Conservation (phyloP, 1,140 invertebrate species). For the Drosophila nebulosa region DNA sequence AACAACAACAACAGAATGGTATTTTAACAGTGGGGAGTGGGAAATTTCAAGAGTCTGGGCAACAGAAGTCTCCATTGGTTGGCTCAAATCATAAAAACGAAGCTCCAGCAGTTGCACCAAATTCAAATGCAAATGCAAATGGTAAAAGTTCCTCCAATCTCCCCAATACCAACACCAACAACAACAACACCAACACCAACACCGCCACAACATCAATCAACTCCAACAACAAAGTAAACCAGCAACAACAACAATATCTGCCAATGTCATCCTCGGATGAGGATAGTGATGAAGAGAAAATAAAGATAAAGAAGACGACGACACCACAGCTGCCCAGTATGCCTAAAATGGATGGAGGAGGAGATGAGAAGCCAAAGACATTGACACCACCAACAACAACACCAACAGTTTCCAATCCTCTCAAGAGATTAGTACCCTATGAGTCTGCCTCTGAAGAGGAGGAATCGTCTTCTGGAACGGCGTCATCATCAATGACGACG, state of each 20-base stretch:
- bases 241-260: constrained; percentile 58
- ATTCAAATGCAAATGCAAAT: constrained; percentile 37
- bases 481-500: constrained; percentile 15
- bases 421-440: constrained; percentile 78
- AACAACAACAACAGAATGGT: too few species aligned
- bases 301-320: constrained; percentile 34
- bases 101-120: constrained; percentile 29
- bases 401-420: constrained; percentile 34
- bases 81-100: constrained; percentile 51
- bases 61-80: constrained; percentile 56
- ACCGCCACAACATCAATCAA: constrained; percentile 38
- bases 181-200: background rate
- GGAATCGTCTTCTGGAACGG: constrained; percentile 18
- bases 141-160: constrained; percentile 71
- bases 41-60: constrained; percentile 65
- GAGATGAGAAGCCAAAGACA: constrained; percentile 39
- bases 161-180: constrained; percentile 46
- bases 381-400: background rate
- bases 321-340: constrained; percentile 68
- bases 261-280: constrained; percentile 69
- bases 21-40: constrained; percentile 38
- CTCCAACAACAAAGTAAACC: constrained; percentile 18
- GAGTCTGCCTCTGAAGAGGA: constrained; percentile 78
- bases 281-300: constrained; percentile 41
- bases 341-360: constrained; percentile 58